Base-by-base conservation (phyloP, 2,888 invertebrate species). In the Tipula helvola region DNA sequence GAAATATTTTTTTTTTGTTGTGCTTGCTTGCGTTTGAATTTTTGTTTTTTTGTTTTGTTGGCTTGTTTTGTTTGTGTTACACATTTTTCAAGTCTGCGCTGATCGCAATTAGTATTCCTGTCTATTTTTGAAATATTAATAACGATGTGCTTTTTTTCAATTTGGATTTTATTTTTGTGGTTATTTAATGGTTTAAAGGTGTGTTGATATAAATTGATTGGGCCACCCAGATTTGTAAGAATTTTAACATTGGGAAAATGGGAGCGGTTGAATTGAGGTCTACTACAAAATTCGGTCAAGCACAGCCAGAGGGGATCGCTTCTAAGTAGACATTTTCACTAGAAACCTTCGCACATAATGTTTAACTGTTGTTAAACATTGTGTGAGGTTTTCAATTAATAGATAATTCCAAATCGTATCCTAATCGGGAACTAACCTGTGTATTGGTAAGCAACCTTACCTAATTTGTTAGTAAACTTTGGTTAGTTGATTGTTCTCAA, bases 81-180 rank as follows among this genome's bases (percentile, higher is more conserved):
- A 71, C 71, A 71, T 71, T 71, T 71, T 71, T 71, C 71, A 71
- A 71, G 28, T 28, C 71, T 71, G 71, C 71, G 71, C 71, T 18
- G 71, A 18, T 71, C 4, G 71, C 71, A 71, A 71, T 71, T 71
- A 71, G 71, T 28, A 71, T 71, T 71, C 71, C 71, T 71, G 71
- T 71, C 71, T 71, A 71, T 71, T 71, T 71, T 71, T 71, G 71
- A 71, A 71, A 71, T 71, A 71, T 71, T 71, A 71, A 71, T 71
- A 71, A 71, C 71, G 28, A 71, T 71, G 28, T 71, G 28, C 28
- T 71, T 71, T 71, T 71, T 71, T 71, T 71, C 71, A 71, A 71
- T 71, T 71, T 71, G 28, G 71, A 5, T 16, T 57, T 57, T 71
- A n/a, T 52, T 71, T 28, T 71, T 28, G 28, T 28, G 28, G 28